These are phyloP conservation scores for Microcebus lehilahytsara DNA, from an alignment of 2,113 vertebrate species.

Conservation along the genomic window DNA sequence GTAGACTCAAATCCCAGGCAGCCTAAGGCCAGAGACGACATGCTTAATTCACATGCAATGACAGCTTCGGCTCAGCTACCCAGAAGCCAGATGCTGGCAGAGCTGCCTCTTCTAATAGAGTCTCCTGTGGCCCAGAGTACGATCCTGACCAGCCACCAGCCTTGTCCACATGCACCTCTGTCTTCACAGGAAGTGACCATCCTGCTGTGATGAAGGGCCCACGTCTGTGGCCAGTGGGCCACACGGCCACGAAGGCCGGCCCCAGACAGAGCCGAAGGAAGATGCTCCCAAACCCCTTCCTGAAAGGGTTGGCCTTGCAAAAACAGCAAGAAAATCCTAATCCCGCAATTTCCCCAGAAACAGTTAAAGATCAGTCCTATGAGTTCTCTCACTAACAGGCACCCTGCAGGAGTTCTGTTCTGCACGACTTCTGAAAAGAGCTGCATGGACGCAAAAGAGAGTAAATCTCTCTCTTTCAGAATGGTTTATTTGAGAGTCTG, in stretches of 20 bases:
- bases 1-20: background rate
- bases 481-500: too few relatives aligned
- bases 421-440: too few relatives aligned
- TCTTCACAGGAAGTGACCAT: background rate
- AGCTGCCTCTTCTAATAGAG: background rate
- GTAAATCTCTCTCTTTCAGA: too few relatives aligned
- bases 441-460: too few relatives aligned
- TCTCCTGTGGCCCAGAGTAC: background rate
- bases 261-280: background rate
- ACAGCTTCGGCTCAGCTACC: too few relatives aligned
- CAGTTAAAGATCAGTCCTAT: too few relatives aligned
- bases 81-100: background rate
- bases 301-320: too few relatives aligned
- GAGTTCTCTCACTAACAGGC: too few relatives aligned
- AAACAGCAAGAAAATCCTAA: too few relatives aligned
- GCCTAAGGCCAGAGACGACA: background rate
- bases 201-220: background rate
- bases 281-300: background rate
- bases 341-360: too few relatives aligned
- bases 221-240: background rate
- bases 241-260: background rate
- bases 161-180: background rate
- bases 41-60: background rate
- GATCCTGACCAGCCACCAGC: too few relatives aligned
- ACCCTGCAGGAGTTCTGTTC: too few relatives aligned